Evolutionary conservation across 2,888 invertebrate genomes (phyloP), one percentile per base, ranked within the genome.

Genomic region (Ophion slaviceki): DNA sequence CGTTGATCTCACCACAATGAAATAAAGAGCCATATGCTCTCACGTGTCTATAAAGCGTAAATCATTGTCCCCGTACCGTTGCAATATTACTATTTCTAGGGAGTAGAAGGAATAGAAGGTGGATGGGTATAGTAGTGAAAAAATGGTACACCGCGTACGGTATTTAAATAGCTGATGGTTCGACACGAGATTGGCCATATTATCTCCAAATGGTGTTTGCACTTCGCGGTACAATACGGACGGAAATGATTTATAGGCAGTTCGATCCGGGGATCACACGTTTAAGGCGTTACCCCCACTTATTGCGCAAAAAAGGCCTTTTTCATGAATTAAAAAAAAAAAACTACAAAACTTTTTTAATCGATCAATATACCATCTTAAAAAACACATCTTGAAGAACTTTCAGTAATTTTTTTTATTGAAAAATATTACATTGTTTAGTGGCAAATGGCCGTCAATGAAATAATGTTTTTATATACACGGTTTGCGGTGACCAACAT

Each of bases 21-120:
- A 76, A 80, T 66, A 47, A 75, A 75, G 61, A 67, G 28, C 82
- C 85, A 85, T 80, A 85, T 82, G 85, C 47, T 70, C 62, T 20
- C 62, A n/a, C 67, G 47, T 47, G 64, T 53, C 32, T 66, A 61
- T 68, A 59, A 45, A 61, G 45, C 67, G 61, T 78, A 70, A 78
- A 78, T 78, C 78, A 78, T 59, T 45, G 45, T 70, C 45, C 36
- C 4, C 2, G 57, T 24, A 64, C 59, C 59, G 24, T 14, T 66
- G 53, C 36, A 57, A 76, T 53, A 66, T 76, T 66, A 28, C 36
- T 57, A 53, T 53, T 53, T 17, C 53, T 53, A 53, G 40, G 40
- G 40, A 40, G 7, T 7, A 40, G 40, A 8, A 40, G 7, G 8
- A 40, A 40, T 40, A 40, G 53, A 53, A 14, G 17, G 53, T 53